Base-by-base conservation (phyloP, 2,888 invertebrate genomes). In the Dioctria linearis region DNA sequence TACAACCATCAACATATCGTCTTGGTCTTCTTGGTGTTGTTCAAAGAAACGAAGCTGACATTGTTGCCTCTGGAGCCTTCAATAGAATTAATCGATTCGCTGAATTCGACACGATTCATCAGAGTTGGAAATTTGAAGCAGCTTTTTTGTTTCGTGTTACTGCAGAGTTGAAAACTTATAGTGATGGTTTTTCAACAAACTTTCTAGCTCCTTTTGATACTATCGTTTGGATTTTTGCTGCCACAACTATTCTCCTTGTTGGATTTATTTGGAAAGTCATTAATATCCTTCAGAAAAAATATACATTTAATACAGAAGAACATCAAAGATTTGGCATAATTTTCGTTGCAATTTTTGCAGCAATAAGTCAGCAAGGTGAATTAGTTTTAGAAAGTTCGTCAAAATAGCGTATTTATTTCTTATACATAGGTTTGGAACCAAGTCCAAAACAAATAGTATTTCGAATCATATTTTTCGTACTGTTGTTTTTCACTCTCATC, bases 101-200 rank as follows among this genome's bases (percentile, higher is more conserved):
- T 0, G 86, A 87, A 65, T 86, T 88, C 66, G 88, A 88, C 82
- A 86, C 84, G 13, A 86, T 88, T 78, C 86, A 88, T 81, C 86
- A 87, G 83, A 86, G 88, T 69, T 88, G 88, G 88, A 87, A 86
- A 83, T 87, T 88, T 76, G 86, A 87, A 78, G 81, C 85, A 0
- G 86, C 85, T 0, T 88, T 88, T 79, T 25, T 88, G n/a, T 88
- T 86, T 84, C 85, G 87, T 3, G 87, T 87, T 73, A 87, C 87
- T 9, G 85, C 87, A 3, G 86, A 87, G 37, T 83, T 88, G 40
- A 85, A 86, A 73, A 83, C 84, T 0, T 83, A 86, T 59, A 84
- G 85, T 4, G 84, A 84, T 66, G 6, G n/a, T 4, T 4, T 5
- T 8, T 8, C n/a, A 2, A 87, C 87, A 2, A 86, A 86, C 80